Evolutionary conservation across 2,797 vertebrate species (phyloP).

Genomic region (Pseudotriccus pelzelni): DNA sequence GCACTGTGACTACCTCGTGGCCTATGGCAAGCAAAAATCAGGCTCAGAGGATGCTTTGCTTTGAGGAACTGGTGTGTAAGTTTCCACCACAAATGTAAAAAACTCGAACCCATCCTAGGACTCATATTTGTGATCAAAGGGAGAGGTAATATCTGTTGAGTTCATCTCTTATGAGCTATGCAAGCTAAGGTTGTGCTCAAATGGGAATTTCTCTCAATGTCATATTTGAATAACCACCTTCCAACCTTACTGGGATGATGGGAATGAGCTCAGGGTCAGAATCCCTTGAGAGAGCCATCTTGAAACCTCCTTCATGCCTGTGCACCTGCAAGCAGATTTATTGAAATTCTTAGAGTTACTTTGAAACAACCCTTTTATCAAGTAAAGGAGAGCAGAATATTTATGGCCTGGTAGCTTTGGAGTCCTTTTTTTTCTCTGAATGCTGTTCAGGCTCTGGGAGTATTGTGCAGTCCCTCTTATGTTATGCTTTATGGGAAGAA

Average conservation of each 20-base stretch:
- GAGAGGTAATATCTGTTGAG: background rate
- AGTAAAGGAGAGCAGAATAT: background rate
- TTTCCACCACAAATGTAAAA: background rate
- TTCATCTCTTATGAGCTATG: background rate
- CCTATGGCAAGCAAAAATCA: background rate
- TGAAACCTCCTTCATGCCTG: background rate
- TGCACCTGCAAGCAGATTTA: background rate
- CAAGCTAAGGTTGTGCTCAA: background rate
- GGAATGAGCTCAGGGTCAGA: background rate
- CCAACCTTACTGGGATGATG: background rate
- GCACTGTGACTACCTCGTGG: fast-evolving
- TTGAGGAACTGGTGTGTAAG: background rate
- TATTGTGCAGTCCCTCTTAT: background rate
- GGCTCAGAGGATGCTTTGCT: background rate
- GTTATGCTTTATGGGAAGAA: background rate
- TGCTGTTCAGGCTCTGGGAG: background rate
- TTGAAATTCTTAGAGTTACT: background rate
- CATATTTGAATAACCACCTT: fast-evolving
- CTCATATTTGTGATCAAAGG: background rate
- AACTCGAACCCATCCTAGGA: background rate
- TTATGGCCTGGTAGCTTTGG: background rate
- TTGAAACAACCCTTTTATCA: background rate
- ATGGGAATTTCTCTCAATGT: background rate
- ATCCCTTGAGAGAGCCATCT: background rate
- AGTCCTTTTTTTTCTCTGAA: background rate